Evolutionary conservation across 1,140 invertebrate genomes (phyloP).

Genomic region (Phortica variegata): DNA sequence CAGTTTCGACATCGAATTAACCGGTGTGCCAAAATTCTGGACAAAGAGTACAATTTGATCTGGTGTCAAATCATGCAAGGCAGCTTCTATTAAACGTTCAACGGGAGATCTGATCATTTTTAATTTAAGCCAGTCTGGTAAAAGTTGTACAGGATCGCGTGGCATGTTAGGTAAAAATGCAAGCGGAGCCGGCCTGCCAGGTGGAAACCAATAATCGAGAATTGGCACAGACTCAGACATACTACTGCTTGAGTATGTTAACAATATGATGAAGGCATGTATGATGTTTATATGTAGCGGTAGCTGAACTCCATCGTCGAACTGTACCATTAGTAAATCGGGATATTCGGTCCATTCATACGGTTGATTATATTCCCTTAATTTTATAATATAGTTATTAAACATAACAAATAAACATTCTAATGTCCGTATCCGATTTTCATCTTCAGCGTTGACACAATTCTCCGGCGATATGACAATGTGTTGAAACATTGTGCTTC

Average conservation of each 20-base stretch:
- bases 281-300: constrained; percentile 86
- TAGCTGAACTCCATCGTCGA: constrained; percentile 79
- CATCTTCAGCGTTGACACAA: constrained; percentile 59
- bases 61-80: constrained; percentile 81
- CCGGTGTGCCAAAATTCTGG: constrained; percentile 94
- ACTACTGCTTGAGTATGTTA: constrained; percentile 63
- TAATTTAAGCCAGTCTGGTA: constrained; percentile 93
- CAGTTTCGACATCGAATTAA: constrained; percentile 82
- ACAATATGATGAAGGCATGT: constrained; percentile 90
- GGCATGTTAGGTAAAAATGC: constrained; percentile 78
- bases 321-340: constrained; percentile 76
- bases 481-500: constrained; percentile 83
- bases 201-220: constrained; percentile 77
- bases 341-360: constrained; percentile 71
- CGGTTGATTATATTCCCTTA: constrained; percentile 65
- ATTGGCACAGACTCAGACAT: constrained; percentile 59
- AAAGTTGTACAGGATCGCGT: constrained; percentile 80
- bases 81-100: constrained; percentile 79
- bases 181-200: constrained; percentile 67
- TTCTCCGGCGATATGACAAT: constrained; percentile 69
- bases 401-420: constrained; percentile 58
- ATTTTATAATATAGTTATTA: constrained; percentile 57
- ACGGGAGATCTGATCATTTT: constrained; percentile 89
- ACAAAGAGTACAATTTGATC: constrained; percentile 92
- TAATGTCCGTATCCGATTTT: constrained; percentile 72